Base-by-base conservation (phyloP, 2,113 vertebrate genomes). In the Arothron firmamentum region DNA sequence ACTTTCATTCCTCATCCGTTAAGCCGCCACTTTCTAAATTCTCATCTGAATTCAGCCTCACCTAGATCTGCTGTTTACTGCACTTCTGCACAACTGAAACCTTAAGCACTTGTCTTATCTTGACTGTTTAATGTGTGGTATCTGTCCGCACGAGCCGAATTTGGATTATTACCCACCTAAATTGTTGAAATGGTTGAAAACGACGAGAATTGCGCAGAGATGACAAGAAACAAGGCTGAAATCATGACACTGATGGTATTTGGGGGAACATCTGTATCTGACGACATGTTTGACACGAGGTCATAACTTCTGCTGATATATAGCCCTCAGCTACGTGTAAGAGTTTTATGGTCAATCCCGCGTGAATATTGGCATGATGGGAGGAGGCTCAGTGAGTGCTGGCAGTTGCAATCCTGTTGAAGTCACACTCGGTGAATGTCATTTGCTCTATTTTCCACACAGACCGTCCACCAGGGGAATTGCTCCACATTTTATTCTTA, bases 401-500 rank as follows among this genome's bases (percentile, higher is more conserved):
- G 20, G 31, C 38, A 3, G 59, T 45, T 34, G 1, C 56, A 57
- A 74, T 67, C 59, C 54, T 49, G 68, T 74, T 52, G 58, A 72
- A 80, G 78, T 74, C 18, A 46, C 62, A 60, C 61, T 67, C 45
- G 57, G 34, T 73, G 41, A 81, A 77, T 77, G 66, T 80, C 79
- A 69, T 50, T 74, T 86, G 87, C 80, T 83, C 87, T 67, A 86
- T 83, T 87, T 88, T 82, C 67, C 52, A 55, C 68, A 55, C 67
- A 65, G 59, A 80, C 67, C 54, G 12, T 57, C 55, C 66, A 65
- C 46, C 87, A 41, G 52, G 86, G 90, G 90, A 90, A 79, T 79
- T 71, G 81, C 72, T 86, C 90, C 77, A 91, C 74, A 88, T 90
- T 84, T 90, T 92, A 90, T 90, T 90, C 79, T 90, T 90, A 87